These are phyloP conservation scores for Drosophila colorata DNA, from an alignment of 2,888 invertebrate genomes.

Conservation along the genomic window DNA sequence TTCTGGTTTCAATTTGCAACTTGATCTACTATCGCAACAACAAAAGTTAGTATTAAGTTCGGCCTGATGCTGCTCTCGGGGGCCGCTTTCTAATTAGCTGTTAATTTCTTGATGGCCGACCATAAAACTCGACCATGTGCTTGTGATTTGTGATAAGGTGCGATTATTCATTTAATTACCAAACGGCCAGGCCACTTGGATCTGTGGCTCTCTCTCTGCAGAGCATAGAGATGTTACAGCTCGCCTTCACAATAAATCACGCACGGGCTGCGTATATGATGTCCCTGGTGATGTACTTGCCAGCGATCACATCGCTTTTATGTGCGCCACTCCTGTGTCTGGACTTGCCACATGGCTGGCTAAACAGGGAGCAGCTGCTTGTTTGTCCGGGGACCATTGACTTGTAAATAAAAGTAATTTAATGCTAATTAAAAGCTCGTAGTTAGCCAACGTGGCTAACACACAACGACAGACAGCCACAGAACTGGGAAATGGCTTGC, in stretches of 20 bases:
- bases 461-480: conserved; percentile 24
- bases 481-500: conserved; percentile 3
- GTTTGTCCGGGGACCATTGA: conserved; percentile 42
- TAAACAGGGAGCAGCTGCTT: conserved; percentile 39
- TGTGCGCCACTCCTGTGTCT: neutral
- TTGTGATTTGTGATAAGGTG: conserved; percentile 29
- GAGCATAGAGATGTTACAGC: neutral
- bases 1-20: conserved; percentile 4
- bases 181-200: neutral
- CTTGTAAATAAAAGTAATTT: conserved; percentile 73
- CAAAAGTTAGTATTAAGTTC: neutral
- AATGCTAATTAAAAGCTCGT: conserved; percentile 74
- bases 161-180: conserved; percentile 34
- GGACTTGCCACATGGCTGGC: conserved; percentile 7
- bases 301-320: conserved; percentile 1
- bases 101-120: conserved; percentile 37
- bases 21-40: conserved; percentile 7
- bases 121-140: conserved; percentile 31
- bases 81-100: conserved; percentile 47
- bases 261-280: neutral
- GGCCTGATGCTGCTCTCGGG: neutral
- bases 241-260: conserved; percentile 12
- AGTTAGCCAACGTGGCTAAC: conserved; percentile 33
- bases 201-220: neutral
- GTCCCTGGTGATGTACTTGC: conserved; percentile 11